A percentile compares a stretch with the other conserved stretches of the same genome.
These are phyloP conservation scores for Andrena fulva DNA, from an alignment of 2,888 invertebrate genomes.

Conservation along the genomic window DNA sequence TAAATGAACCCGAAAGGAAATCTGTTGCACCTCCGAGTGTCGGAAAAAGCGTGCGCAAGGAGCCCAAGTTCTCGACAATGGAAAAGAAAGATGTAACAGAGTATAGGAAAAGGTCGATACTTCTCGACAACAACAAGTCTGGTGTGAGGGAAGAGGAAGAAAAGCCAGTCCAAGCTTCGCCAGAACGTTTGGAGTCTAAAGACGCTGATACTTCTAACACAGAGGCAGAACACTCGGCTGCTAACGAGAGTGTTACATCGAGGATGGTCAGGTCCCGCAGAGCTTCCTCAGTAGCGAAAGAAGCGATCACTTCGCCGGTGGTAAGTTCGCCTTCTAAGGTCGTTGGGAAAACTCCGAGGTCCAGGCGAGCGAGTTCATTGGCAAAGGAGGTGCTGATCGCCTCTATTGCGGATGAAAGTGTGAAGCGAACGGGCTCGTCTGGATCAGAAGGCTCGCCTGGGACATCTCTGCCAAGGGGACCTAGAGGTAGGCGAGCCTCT, in stretches of 20 bases:
- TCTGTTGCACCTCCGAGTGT: background rate
- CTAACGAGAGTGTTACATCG: background rate
- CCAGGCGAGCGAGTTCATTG: conserved; percentile 70
- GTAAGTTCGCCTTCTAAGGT: conserved; percentile 23
- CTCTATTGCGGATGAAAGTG: conserved; percentile 30
- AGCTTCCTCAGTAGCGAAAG: conserved; percentile 69
- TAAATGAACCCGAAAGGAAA: conserved; percentile 4
- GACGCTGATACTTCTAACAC: background rate
- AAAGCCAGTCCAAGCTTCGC: background rate
- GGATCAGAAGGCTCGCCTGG: conserved; percentile 28
- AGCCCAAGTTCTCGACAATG: background rate
- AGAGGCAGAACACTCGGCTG: background rate
- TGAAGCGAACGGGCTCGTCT: conserved; percentile 2
- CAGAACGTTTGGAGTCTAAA: background rate
- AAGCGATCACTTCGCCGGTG: conserved; percentile 33
- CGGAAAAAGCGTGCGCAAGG: background rate
- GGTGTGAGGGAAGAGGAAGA: conserved; percentile 16
- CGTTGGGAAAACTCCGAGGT: conserved; percentile 23
- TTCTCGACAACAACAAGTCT: conserved; percentile 30
- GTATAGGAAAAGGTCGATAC: background rate
- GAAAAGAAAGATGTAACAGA: background rate
- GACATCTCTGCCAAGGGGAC: conserved; percentile 15
- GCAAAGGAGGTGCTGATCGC: conserved; percentile 66
- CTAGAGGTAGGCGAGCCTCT: conserved; percentile 49
- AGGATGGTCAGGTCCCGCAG: conserved; percentile 71